Conservation (phyloP, 2,888 invertebrate species). For the Drosophila monieri region DNA sequence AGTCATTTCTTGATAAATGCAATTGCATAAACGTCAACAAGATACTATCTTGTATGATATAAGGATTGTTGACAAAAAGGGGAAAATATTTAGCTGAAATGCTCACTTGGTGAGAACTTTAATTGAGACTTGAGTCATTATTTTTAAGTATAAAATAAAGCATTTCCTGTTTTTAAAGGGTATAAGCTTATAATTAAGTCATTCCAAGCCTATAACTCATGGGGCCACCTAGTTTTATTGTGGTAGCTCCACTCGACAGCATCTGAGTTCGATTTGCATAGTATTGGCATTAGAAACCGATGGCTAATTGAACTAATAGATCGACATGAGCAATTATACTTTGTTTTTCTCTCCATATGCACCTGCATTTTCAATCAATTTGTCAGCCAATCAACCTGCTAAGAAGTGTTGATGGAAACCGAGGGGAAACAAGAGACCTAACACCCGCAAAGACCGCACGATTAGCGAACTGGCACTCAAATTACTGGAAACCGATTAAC, state of each 20-base stretch:
- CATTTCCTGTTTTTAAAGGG: not conserved
- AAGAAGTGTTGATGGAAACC: slow-evolving; percentile 3
- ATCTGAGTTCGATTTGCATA: slow-evolving; percentile 22
- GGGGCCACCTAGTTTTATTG: slow-evolving; percentile 1
- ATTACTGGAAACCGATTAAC: slow-evolving; percentile 39
- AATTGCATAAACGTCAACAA: slow-evolving; percentile 6
- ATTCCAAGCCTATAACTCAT: not conserved
- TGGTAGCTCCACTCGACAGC: not conserved
- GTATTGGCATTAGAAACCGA: slow-evolving; percentile 22
- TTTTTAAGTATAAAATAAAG: not conserved
- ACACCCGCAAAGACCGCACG: slow-evolving; percentile 35
- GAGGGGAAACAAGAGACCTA: slow-evolving; percentile 19
- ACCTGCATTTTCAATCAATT: slow-evolving; percentile 28
- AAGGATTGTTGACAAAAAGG: not conserved
- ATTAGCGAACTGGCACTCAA: slow-evolving; percentile 33
- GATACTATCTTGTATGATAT: slow-evolving; percentile 2
- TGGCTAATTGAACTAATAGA: slow-evolving; percentile 32
- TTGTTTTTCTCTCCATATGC: slow-evolving; percentile 15
- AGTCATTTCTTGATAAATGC: slow-evolving; percentile 17
- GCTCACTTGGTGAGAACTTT: not conserved
- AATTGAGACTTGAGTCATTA: not conserved
- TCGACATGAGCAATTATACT: slow-evolving; percentile 38
- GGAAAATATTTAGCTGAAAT: not conserved
- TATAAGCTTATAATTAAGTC: no score
- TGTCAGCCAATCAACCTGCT: slow-evolving; percentile 39